phyloP scores from a whole-genome alignment of 64 coral and sea anemone species.

The Pocillopora damicornis region DNA sequence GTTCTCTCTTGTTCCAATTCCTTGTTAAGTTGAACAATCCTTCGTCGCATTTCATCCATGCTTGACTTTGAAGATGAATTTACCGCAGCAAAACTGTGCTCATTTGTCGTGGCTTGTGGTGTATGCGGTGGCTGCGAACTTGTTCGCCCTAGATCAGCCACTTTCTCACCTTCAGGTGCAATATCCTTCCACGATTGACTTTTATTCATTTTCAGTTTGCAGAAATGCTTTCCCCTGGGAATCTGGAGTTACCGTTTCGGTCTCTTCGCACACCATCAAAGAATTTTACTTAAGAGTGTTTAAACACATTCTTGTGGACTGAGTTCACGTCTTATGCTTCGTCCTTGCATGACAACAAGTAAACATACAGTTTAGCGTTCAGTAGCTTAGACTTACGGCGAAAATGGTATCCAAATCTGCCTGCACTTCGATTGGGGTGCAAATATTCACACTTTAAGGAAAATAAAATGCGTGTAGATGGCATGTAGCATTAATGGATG shows the following conservation, averaged over 20 bases:
- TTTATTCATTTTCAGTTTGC: constrained; percentile 42
- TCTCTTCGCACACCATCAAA: constrained; percentile 3
- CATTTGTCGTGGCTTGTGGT: constrained; percentile 15
- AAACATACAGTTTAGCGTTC: not conserved
- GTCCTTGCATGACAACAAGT: constrained; percentile 31
- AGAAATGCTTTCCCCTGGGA: not conserved
- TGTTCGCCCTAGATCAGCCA: constrained; percentile 18
- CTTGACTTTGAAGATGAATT: not conserved
- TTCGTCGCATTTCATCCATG: constrained; percentile 72
- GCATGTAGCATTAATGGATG: not conserved
- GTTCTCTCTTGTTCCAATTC: constrained; percentile 81
- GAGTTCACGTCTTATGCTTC: not conserved
- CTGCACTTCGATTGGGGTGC: not conserved
- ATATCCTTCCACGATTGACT: constrained; percentile 40
- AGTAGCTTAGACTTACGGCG: not conserved
- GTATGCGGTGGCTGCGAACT: constrained; percentile 39
- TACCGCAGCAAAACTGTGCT: not conserved
- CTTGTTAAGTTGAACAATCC: constrained; percentile 79
- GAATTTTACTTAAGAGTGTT: constrained; percentile 2
- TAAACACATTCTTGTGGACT: constrained; percentile 18
- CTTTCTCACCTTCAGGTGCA: constrained; percentile 35
- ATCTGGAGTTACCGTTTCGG: not conserved
- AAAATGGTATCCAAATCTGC: not conserved
- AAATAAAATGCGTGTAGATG: not conserved
- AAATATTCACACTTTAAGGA: not conserved